Evolutionary conservation across 2,888 invertebrate genomes (phyloP), one percentile per base, ranked within the genome.

Genomic region (Coleophora deauratella): DNA sequence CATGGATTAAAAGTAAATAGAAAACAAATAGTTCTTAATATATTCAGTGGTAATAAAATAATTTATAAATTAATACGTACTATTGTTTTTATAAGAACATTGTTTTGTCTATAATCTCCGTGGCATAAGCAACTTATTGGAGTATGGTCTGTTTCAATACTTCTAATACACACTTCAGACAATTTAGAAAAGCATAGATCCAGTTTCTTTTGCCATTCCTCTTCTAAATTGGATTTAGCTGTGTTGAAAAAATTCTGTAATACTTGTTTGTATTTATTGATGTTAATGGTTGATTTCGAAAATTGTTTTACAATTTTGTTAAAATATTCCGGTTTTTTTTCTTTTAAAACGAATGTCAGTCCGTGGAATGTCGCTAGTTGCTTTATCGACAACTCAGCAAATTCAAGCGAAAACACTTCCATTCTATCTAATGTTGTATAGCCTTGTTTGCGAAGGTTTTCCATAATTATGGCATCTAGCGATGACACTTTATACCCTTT

Each of bases 351-450:
- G 46, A 55, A 66, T n/a, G 61, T 59, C 9, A 69, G 45, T 2
- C 50, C 57, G 40, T 65, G 66, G 42, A 71, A 70, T 52, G 59
- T 67, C 0, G 66, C 66, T 6, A 69, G 47, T 43, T 61, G 51
- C 39, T 53, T 46, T 3, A 66, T 39, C 1, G 62, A 49, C 9
- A 55, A 37, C 38, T 62, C 54, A 1, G 61, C 61, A 44, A 59
- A 62, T 31, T 56, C 46, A 2, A 59, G 21, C 0, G 59, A 42
- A 37, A 60, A 47, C 1, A 57, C 52, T 9, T 61, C 52, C 41
- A 53, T 47, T 46, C 68, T 57, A 34, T 61, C 49, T 32, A 44
- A 42, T 14, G 57, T 66, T 41, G 47, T 51, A 41, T 50, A 78
- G 1, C 68, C 71, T 40, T 52, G 55, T 30, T 53, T 62, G 6